These are phyloP conservation scores for Drosophila macrospina DNA, from an alignment of 2,888 invertebrate genomes.

Conservation along the genomic window DNA sequence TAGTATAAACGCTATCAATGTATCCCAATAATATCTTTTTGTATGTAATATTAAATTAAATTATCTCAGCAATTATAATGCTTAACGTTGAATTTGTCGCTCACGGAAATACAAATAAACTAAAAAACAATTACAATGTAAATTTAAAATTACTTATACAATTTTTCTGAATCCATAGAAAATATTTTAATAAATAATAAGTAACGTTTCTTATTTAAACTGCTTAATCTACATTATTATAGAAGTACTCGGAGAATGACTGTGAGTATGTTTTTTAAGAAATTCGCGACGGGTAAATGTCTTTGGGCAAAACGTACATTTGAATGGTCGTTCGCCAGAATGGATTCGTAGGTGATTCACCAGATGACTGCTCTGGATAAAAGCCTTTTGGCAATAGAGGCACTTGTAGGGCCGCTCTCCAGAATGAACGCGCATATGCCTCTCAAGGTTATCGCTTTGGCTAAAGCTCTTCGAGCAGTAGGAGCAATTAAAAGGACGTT, in stretches of 20 bases:
- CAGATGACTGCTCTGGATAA: conserved; percentile 2
- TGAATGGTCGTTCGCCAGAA: neutral
- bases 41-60: too few relatives aligned
- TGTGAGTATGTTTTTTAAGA: neutral
- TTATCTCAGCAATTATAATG: too few relatives aligned
- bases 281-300: neutral
- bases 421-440: conserved; percentile 1
- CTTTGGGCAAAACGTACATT: neutral
- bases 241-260: neutral
- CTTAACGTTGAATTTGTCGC: too few relatives aligned
- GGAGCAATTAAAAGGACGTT: conserved; percentile 2
- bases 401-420: conserved; percentile 5
- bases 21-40: too few relatives aligned
- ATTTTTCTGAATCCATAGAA: too few relatives aligned
- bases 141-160: too few relatives aligned
- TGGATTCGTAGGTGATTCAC: conserved; percentile 2
- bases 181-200: too few relatives aligned
- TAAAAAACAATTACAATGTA: too few relatives aligned
- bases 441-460: neutral
- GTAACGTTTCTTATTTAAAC: too few relatives aligned
- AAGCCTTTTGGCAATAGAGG: neutral
- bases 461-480: neutral
- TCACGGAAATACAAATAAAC: too few relatives aligned
- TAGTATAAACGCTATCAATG: too few relatives aligned
- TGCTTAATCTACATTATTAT: neutral